Conservation (phyloP, 2,113 vertebrate species). For the Ageneiosus marmoratus region DNA sequence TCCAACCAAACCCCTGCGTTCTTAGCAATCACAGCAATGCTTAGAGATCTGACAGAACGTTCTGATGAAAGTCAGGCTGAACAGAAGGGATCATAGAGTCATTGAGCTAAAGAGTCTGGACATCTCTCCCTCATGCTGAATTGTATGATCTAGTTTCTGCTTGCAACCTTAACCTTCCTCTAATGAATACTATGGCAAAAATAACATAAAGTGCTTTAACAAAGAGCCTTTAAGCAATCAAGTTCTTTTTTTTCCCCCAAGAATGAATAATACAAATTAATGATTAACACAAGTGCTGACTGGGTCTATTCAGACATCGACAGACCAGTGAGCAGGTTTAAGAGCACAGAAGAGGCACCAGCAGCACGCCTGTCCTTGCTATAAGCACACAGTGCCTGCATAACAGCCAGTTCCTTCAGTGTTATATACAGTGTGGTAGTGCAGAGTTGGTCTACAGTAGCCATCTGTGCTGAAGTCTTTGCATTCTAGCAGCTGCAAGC, state of each 20-base stretch:
- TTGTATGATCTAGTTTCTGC: background rate
- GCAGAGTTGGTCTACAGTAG: background rate
- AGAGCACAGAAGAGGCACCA: slow-evolving; percentile 16
- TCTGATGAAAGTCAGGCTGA: slow-evolving; percentile 2
- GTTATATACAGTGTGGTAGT: background rate
- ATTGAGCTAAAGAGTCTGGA: background rate
- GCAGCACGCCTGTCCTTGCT: slow-evolving; percentile 12
- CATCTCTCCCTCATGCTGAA: slow-evolving; percentile 1
- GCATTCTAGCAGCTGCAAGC: slow-evolving; percentile 4
- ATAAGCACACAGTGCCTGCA: slow-evolving; percentile 53
- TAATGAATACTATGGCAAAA: slow-evolving; percentile 24
- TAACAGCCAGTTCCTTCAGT: slow-evolving; percentile 32
- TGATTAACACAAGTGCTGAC: background rate
- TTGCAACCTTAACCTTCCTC: background rate
- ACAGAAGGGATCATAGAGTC: slow-evolving; percentile 23
- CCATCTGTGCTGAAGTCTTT: slow-evolving; percentile 16
- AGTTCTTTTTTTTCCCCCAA: background rate
- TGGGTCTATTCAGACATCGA: background rate
- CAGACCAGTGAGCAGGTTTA: background rate
- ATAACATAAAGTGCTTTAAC: slow-evolving; percentile 33
- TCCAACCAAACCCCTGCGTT: background rate
- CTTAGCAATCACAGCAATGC: background rate
- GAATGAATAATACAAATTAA: slow-evolving; percentile 9
- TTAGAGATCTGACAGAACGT: background rate
- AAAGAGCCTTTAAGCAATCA: background rate